Base-by-base conservation (phyloP, 1,140 invertebrate species). In the Magallana angulata region DNA sequence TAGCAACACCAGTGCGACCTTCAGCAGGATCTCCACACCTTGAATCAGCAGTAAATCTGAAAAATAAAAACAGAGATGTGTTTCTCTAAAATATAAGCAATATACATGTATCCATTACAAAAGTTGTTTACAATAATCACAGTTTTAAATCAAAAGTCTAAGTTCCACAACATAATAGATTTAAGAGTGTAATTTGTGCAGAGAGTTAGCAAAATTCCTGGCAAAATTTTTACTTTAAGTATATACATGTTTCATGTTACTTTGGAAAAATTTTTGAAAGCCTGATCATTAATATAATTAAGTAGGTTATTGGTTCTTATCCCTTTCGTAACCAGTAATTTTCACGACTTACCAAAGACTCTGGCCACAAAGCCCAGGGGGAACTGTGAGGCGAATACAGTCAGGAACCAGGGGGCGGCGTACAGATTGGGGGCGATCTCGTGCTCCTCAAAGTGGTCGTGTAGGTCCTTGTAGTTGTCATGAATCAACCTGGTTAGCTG, bases 341-440 rank as follows among this genome's bases (percentile, higher is more conserved):
- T 48, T 18, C 2, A 64, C 4, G 3, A 92, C 95, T 96, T 94
- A 98, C 97, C 98, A 94, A 98, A 98, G 1, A 99, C 97, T 89
- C 98, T 96, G 0, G 98, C 97, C 16, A 99, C 98, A 95, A 99
- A 99, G 14, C 98, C 98, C n/a, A 99, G 94, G 0, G 98, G 97
- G 94, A 99, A 99, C 95, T 99, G 98, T 24, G 98, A 99, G 16
- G 98, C 98, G 95, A 99, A 99, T 12, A 99, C 95, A 0, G 98
- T 99, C 0, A 99, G 96, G 90, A 99, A 97, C 98, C 98, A 99
- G 0, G 98, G 98, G 0, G 98, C 98, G 1, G 98, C 98, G 94
- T 99, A 99, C 12, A 99, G 95, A 0, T 98, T 98, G 0, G 98
- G 98, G 0, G 97, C 97, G 7, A 99, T 97, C 94, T 99, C 98